A percentile compares a stretch with the other conserved stretches of the same genome.
Evolutionary conservation across 1,140 invertebrate genomes (phyloP).

Genomic region (Polypedilum pembai): DNA sequence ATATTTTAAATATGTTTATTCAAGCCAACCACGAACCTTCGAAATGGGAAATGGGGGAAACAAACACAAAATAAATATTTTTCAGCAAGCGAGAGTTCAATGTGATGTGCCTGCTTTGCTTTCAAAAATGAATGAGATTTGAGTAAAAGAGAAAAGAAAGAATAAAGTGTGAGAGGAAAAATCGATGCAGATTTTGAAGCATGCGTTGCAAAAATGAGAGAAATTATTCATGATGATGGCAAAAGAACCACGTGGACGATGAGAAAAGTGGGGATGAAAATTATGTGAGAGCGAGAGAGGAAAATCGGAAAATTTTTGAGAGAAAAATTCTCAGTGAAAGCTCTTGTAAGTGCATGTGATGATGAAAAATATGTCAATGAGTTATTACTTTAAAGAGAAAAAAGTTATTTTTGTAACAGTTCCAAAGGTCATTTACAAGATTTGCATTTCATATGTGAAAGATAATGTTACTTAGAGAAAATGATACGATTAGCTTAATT

Average conservation of each 20-base stretch:
- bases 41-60: no score
- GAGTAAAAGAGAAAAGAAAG: neutral
- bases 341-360: no score
- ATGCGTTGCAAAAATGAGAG: constrained; percentile 11
- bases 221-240: neutral
- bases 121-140: neutral
- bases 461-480: no score
- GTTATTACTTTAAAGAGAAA: no score
- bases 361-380: no score
- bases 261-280: neutral
- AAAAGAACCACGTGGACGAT: neutral
- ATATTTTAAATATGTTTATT: neutral
- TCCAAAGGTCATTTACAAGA: no score
- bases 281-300: neutral
- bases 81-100: neutral
- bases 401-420: no score
- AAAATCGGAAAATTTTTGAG: neutral
- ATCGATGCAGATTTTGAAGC: constrained; percentile 16
- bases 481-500: no score
- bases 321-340: neutral
- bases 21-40: neutral
- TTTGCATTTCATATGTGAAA: no score
- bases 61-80: no score
- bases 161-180: neutral
- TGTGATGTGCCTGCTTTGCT: neutral